phyloP scores from a whole-genome alignment of 1,140 invertebrate species.

The Hylaeus volcanicus region DNA sequence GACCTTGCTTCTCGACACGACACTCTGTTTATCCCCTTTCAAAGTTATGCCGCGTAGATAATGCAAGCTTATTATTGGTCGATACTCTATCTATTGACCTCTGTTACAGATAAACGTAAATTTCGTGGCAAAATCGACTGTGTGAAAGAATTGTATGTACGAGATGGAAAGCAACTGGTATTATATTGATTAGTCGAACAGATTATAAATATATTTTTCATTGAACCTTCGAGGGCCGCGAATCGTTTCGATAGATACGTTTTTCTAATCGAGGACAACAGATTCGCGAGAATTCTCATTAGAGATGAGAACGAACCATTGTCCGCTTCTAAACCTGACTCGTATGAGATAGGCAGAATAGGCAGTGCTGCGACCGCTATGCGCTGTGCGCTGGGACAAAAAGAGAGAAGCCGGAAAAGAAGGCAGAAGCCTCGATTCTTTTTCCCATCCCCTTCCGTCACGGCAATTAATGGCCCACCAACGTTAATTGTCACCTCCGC shows the following conservation, averaged over 20 bases:
- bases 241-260: slow-evolving; percentile 48
- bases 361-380: not conserved
- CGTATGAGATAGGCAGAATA: slow-evolving; percentile 48
- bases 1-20: no score
- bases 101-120: not conserved
- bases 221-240: slow-evolving; percentile 21
- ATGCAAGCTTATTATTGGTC: not conserved
- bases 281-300: slow-evolving; percentile 49
- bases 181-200: no score
- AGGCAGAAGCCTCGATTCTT: slow-evolving; percentile 8
- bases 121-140: no score
- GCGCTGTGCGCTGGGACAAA: not conserved
- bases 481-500: slow-evolving; percentile 46
- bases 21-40: no score
- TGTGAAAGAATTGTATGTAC: no score
- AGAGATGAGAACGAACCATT: slow-evolving; percentile 53
- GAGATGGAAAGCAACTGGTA: no score
- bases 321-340: slow-evolving; percentile 48
- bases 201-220: no score
- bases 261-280: slow-evolving; percentile 27
- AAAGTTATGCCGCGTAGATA: not conserved
- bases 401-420: slow-evolving; percentile 3
- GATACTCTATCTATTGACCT: slow-evolving; percentile 1
- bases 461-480: slow-evolving; percentile 48
- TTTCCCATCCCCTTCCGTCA: slow-evolving; percentile 1